Evolutionary conservation across 1,140 invertebrate genomes (phyloP), one percentile per base, ranked within the genome.

Genomic region (Drosophila paulistorum): DNA sequence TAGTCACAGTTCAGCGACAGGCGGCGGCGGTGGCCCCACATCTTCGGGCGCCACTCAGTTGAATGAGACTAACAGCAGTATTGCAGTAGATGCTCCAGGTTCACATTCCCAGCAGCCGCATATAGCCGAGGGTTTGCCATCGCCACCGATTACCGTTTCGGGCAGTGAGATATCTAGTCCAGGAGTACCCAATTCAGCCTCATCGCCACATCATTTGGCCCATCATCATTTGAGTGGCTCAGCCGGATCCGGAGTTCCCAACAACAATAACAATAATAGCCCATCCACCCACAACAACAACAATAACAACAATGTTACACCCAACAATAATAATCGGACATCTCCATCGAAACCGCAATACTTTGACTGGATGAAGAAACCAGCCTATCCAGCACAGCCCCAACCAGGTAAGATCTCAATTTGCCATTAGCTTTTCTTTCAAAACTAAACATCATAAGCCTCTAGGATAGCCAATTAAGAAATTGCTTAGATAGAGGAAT

Each of bases 311-410:
- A 84, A 80, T 60, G 86, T 83, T 17, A 90, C 90, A 41, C 39
- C 51, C 33, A 79, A 79, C n/a, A 77, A 85, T 71, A 91, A 90
- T 20, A 80, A 92, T 68, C 81, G 83, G 33, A 92, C 94, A 84
- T 96, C 96, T 13, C 93, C 94, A 7, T 94, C 95, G 2, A 94
- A 94, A 13, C 96, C 95, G 61, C 97, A 96, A 0, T 97, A 95
- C 90, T 98, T 95, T 90, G 96, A 97, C 74, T 98, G 97, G 97
- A 97, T 98, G 95, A 97, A 96, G 90, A 97, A 96, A 91, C 95
- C 96, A 0, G 95, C 95, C 9, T 97, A 97, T 91, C 96, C 97
- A 87, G 95, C 93, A 55, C 96, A 96, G 84, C 95, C 96, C 0
- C 96, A 96, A 92, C 96, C 96, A 92, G 96, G 96, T 97, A 92